Evolutionary conservation across 2,888 invertebrate species (phyloP), one percentile per base, ranked within the genome.

Genomic region (Lithophane ornitopus): DNA sequence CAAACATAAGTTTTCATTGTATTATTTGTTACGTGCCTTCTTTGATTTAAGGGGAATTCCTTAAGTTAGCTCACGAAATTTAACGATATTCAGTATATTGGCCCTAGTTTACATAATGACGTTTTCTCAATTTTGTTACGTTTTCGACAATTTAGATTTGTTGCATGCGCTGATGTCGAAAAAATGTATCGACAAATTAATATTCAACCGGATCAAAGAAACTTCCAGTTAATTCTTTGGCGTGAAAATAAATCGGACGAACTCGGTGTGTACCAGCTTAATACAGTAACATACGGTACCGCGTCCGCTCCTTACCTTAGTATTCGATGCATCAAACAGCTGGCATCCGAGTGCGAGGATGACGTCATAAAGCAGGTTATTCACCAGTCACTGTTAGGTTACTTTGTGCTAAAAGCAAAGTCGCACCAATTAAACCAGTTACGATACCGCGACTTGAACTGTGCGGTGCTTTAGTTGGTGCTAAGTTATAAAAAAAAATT

Each of bases 41-140:
- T 16, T 46, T 16, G 46, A 16, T n/a, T 6, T 44, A 46, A 14
- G 46, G 46, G 46, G 6, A 0, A 16, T 14, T 14, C 4, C 1
- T 16, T 16, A 6, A 46, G 46, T 46, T 16, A 46, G 6, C 16
- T 46, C 6, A 16, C 6, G 46, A 46, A 16, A 16, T 16, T 6
- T 0, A 46, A 46, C n/a, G n/a, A 77, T 8, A 58, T 74, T 12
- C 74, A 78, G 14, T 34, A 58, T 34, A 62, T 58, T 26, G 69
- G 69, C 46, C 66, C 72, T 56, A 65, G 41, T 54, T 72, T 72
- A 66, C 58, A 65, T 22, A 73, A 66, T 59, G 68, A 77, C 9
- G 16, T 77, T 39, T 49, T 59, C 16, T 54, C 67, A 39, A 73
- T 73, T 41, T 68, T 73, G 8, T 65, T 77, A 46, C 72, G 72